These are phyloP conservation scores for Notechis scutatus DNA, from an alignment of 2,113 vertebrate genomes.

Conservation along the genomic window DNA sequence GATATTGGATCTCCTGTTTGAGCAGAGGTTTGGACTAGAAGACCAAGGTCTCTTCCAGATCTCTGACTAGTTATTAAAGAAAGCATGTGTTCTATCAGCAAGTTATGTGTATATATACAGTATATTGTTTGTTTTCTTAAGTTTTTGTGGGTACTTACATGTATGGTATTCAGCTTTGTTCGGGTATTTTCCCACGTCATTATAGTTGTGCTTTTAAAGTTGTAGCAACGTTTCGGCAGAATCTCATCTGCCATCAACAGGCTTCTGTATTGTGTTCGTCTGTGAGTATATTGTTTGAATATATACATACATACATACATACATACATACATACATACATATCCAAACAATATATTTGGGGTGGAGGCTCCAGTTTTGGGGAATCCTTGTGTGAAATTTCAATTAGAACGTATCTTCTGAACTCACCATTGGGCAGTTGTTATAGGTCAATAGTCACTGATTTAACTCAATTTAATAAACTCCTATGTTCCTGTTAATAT, in stretches of 20 bases:
- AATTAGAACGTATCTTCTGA: background rate
- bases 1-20: no score
- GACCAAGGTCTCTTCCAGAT: background rate
- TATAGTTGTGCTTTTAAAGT: no score
- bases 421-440: background rate
- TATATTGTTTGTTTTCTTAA: no score
- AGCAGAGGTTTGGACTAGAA: background rate
- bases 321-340: no score
- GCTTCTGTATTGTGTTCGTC: no score
- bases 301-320: no score
- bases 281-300: no score
- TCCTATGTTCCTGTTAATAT: background rate
- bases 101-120: background rate
- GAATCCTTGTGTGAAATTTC: background rate
- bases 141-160: no score
- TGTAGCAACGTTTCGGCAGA: no score
- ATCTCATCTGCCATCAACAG: no score
- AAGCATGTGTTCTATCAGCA: background rate
- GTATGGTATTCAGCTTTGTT: no score
- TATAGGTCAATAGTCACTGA: background rate
- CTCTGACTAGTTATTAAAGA: background rate
- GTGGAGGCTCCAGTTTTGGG: background rate
- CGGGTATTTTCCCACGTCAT: no score
- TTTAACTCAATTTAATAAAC: background rate
- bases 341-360: background rate